Evolutionary conservation across 2,888 invertebrate genomes (phyloP).

Genomic region (Orthonevra nobilis): DNA sequence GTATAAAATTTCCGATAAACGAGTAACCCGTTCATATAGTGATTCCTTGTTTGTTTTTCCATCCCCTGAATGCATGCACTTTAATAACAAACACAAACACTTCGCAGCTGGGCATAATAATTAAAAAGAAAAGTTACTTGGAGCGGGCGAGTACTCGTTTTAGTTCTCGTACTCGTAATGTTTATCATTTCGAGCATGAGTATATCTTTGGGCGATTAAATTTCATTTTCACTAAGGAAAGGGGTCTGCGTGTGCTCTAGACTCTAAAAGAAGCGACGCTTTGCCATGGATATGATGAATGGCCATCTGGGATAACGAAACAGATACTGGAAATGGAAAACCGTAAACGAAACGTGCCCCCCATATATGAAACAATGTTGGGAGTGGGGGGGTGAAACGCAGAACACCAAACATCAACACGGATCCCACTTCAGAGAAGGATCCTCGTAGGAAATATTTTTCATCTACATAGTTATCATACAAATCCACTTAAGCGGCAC

Average conservation of each 20-base stretch:
- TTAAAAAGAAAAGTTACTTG: conserved; percentile 15
- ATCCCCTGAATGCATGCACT: conserved; percentile 17
- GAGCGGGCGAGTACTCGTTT: too few relatives aligned
- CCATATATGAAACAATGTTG: background rate
- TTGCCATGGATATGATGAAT: conserved; percentile 30
- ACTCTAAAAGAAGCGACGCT: too few relatives aligned
- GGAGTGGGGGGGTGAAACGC: too few relatives aligned
- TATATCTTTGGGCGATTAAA: conserved; percentile 31
- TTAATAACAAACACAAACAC: background rate
- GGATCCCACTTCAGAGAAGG: background rate
- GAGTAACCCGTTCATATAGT: background rate
- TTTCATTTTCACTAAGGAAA: conserved; percentile 31
- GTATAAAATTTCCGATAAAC: conserved; percentile 16
- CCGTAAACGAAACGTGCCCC: background rate
- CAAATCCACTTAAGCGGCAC: conserved; percentile 37
- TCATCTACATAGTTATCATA: conserved; percentile 22
- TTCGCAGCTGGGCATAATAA: conserved; percentile 19
- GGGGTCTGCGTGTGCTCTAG: too few relatives aligned
- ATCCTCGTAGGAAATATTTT: conserved; percentile 38
- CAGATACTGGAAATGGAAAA: background rate
- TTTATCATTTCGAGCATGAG: conserved; percentile 22
- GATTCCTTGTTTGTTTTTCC: conserved; percentile 21
- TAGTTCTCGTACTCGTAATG: too few relatives aligned
- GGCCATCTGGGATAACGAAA: conserved; percentile 45
- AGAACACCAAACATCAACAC: conserved; percentile 27